These are phyloP conservation scores for Vulpes vulpes DNA, from an alignment of 2,113 vertebrate genomes.

Conservation along the genomic window DNA sequence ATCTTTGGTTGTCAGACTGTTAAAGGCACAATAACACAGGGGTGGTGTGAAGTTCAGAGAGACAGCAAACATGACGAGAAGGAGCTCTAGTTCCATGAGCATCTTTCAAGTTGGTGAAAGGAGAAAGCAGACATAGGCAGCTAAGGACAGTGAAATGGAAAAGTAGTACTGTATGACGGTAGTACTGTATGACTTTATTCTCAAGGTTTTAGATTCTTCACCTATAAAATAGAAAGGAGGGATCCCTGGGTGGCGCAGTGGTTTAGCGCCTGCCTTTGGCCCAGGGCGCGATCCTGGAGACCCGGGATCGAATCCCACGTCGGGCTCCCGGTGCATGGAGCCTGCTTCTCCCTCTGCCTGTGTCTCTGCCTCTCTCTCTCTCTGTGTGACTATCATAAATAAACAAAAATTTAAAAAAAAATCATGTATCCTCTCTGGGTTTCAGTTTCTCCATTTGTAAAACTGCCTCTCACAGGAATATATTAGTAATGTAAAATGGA, in stretches of 20 bases:
- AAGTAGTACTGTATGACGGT: not conserved
- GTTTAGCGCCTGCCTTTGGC: no score
- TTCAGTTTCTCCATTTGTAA: not conserved
- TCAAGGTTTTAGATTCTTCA: not conserved
- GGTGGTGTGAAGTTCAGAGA: not conserved
- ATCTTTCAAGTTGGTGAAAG: not conserved
- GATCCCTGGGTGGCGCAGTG: no score
- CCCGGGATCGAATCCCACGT: no score
- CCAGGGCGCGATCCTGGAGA: no score
- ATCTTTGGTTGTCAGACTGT: conserved; percentile 85
- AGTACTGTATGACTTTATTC: not conserved
- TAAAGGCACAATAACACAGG: conserved; percentile 54
- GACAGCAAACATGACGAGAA: not conserved
- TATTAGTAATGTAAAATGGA: not conserved
- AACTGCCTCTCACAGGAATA: not conserved
- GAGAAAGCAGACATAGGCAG: not conserved
- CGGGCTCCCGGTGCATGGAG: no score
- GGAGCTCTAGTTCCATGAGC: not conserved
- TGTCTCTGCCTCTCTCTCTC: no score
- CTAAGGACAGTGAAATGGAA: not conserved
- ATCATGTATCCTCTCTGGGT: not conserved
- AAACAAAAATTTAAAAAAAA: not conserved
- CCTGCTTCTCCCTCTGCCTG: no score
- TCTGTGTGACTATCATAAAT: no score
- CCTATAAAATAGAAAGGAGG: not conserved